Conservation (phyloP, 23 tunicate genomes). For the Clavelina lepadiformis region DNA sequence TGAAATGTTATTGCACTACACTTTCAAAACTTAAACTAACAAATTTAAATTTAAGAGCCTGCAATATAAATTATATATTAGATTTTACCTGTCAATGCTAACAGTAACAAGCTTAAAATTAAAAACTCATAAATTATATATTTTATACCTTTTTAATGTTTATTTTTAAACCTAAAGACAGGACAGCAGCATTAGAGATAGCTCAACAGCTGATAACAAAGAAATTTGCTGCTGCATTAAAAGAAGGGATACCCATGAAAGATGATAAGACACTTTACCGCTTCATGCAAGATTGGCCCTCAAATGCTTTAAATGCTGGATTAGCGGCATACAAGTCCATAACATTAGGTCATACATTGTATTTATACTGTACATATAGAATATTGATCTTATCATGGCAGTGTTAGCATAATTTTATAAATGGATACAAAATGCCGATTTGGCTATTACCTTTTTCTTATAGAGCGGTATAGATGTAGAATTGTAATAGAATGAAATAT, state of each 20-base stretch:
- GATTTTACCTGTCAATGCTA: no score
- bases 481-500: no score
- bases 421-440: background rate
- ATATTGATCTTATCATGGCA: no score
- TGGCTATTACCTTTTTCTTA: background rate
- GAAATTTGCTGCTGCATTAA: constrained; percentile 19
- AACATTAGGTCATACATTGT: constrained; percentile 9
- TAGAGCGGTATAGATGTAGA: no score
- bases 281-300: constrained; percentile 45
- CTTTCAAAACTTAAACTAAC: no score
- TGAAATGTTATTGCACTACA: no score
- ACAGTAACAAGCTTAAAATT: background rate
- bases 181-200: constrained; percentile 13
- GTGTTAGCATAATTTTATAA: no score
- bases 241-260: constrained; percentile 20
- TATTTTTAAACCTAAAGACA: background rate
- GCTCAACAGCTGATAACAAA: constrained; percentile 20
- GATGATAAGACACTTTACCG: constrained; percentile 65
- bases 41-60: no score
- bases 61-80: no score
- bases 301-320: constrained; percentile 71
- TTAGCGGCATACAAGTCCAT: constrained; percentile 22
- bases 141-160: background rate
- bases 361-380: no score
- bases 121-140: no score